Evolutionary conservation across 2,113 vertebrate species (phyloP).

Genomic region (Pristiophorus japonicus): DNA sequence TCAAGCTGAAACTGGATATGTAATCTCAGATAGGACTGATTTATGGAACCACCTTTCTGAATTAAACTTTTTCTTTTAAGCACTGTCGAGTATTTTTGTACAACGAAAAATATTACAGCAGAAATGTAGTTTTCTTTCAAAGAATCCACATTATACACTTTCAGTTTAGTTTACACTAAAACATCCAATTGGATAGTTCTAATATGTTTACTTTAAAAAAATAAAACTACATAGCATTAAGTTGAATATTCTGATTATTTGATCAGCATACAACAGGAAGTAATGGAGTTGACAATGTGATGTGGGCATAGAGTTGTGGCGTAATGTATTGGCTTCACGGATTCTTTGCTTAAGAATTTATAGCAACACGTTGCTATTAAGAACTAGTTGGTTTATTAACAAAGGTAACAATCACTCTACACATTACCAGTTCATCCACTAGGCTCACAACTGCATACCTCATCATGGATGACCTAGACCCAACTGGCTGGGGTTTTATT

Average conservation of each 20-base stretch:
- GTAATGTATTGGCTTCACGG: no score
- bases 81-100: background rate
- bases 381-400: no score
- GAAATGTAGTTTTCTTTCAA: background rate
- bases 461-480: no score
- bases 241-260: background rate
- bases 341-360: no score
- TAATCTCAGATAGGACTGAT: conserved; percentile 41
- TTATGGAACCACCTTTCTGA: background rate
- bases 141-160: background rate
- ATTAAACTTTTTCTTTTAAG: background rate
- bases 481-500: no score
- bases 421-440: no score
- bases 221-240: background rate
- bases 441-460: no score
- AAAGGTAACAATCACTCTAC: no score
- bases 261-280: background rate
- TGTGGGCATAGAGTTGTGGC: background rate
- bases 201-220: background rate
- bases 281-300: background rate
- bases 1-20: conserved; percentile 63
- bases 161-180: background rate
- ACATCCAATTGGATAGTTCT: background rate
- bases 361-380: no score
- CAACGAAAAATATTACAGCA: background rate